Conservation (phyloP, 30 jellyfish, hydroid and myxozoan species). For the Turritopsis dohrnii region DNA sequence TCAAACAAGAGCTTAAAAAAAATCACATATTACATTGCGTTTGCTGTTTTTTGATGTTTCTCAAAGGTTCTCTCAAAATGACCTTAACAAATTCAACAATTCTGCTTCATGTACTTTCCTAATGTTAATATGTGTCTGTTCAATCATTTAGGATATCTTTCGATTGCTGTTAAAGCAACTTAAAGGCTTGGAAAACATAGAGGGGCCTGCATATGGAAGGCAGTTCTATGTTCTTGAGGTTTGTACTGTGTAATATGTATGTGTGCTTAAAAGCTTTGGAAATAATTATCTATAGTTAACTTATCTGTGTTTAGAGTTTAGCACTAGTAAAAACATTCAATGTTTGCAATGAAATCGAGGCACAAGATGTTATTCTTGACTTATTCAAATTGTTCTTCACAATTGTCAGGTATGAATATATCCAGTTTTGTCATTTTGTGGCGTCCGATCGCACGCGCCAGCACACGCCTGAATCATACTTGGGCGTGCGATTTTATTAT, state of each 20-base stretch:
- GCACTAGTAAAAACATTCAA: conserved; percentile 81
- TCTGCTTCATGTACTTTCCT: neutral
- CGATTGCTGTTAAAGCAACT: conserved; percentile 54
- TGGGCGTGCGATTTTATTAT: too few species aligned
- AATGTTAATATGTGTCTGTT: neutral
- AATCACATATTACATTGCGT: too few species aligned
- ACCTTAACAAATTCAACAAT: neutral
- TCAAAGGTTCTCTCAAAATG: neutral
- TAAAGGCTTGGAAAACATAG: conserved; percentile 58
- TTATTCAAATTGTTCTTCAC: conserved; percentile 58
- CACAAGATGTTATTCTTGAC: conserved; percentile 53
- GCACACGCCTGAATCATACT: too few species aligned
- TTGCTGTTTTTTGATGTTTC: too few species aligned
- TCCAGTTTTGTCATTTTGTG: too few species aligned
- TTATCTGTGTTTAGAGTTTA: conserved; percentile 40
- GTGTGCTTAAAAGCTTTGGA: neutral
- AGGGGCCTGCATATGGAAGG: conserved; percentile 51
- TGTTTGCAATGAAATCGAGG: conserved; percentile 79
- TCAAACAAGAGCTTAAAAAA: too few species aligned
- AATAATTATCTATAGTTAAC: neutral
- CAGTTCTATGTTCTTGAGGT: conserved; percentile 85
- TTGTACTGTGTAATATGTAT: neutral
- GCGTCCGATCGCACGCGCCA: too few species aligned
- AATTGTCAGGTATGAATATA: conserved; percentile 53
- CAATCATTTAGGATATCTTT: conserved; percentile 54